A percentile compares a stretch with the other conserved stretches of the same genome.
These are phyloP conservation scores for Helarctos malayanus DNA, from an alignment of 2,797 vertebrate species.

Conservation along the genomic window DNA sequence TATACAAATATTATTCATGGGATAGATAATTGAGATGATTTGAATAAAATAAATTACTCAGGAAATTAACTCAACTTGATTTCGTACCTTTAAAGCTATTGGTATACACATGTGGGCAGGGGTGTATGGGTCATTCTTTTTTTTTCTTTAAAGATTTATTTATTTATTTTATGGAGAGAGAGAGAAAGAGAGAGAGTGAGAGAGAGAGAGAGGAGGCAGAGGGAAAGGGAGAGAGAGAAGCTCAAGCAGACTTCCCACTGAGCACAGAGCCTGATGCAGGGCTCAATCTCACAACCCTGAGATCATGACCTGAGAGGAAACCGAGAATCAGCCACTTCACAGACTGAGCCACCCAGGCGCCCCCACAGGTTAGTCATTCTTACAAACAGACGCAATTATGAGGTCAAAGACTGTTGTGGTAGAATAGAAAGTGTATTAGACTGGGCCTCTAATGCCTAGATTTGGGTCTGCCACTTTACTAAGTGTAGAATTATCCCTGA, in stretches of 20 bases:
- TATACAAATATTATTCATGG: conserved; percentile 27
- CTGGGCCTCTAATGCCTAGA: background rate
- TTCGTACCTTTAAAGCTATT: background rate
- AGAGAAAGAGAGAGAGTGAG: background rate
- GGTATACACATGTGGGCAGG: background rate
- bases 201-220: background rate
- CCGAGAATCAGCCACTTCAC: background rate
- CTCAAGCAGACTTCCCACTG: background rate
- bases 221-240: background rate
- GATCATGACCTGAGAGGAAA: background rate
- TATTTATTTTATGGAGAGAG: background rate
- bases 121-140: background rate
- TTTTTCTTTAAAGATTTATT: background rate
- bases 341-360: background rate
- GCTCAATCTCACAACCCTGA: background rate
- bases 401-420: background rate
- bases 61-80: conserved; percentile 38
- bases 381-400: background rate
- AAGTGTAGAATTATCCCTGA: background rate
- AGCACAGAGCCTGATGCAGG: background rate
- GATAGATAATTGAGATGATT: background rate
- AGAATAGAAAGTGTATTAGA: background rate
- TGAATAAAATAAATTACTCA: conserved; percentile 11
- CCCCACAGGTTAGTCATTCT: background rate
- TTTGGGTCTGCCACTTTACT: background rate